A percentile compares a stretch with the other conserved stretches of the same genome.
These are phyloP conservation scores for Heliconius cydno DNA, from an alignment of 2,888 invertebrate genomes.

Conservation along the genomic window DNA sequence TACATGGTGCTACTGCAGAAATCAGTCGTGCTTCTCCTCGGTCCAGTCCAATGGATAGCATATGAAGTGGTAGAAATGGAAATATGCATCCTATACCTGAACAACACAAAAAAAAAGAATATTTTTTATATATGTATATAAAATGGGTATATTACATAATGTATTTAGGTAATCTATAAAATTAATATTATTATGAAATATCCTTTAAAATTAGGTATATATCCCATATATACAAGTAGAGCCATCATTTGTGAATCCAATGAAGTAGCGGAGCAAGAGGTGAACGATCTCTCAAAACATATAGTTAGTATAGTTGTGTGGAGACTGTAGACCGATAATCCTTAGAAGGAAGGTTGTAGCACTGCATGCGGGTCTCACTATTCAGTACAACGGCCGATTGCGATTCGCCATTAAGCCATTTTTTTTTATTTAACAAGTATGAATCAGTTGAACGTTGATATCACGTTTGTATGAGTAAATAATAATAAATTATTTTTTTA, in stretches of 20 bases:
- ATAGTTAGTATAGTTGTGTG: conserved; percentile 42
- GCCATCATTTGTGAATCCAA: conserved; percentile 47
- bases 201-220: conserved; percentile 45
- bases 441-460: background rate
- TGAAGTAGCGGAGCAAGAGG: conserved; percentile 62
- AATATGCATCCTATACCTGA: conserved; percentile 92
- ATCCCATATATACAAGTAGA: conserved; percentile 37
- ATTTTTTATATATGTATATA: background rate
- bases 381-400: conserved; percentile 42
- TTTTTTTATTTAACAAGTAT: conserved; percentile 50
- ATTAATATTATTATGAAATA: background rate
- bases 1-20: conserved; percentile 90
- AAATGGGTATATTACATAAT: too few species aligned
- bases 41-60: conserved; percentile 88
- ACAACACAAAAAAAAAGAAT: conserved; percentile 40
- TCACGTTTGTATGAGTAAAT: background rate
- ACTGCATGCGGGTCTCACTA: conserved; percentile 48
- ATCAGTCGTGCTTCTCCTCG: conserved; percentile 89
- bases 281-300: conserved; percentile 71
- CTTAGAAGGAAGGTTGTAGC: conserved; percentile 74
- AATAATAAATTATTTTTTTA: background rate
- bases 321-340: conserved; percentile 53
- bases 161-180: background rate
- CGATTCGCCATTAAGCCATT: conserved; percentile 51
- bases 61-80: conserved; percentile 91